Percentiles rank a stretch among this genome's conserved stretches.
Evolutionary conservation across 2,888 invertebrate species (phyloP).

Genomic region (Rambutsinella grinnellia): DNA sequence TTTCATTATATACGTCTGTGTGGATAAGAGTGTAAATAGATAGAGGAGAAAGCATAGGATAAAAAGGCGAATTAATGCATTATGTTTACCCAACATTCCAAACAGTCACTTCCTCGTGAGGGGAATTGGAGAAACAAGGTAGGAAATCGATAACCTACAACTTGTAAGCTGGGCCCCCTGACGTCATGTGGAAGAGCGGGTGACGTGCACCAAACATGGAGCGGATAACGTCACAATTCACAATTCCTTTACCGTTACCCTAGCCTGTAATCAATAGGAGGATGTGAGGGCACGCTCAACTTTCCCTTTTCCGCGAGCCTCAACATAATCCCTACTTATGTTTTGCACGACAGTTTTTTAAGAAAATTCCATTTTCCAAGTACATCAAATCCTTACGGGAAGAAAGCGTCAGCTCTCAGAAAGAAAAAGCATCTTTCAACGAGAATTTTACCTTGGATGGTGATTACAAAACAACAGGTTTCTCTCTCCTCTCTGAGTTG

Average conservation of each 20-base stretch:
- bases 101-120: too few relatives aligned
- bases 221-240: constrained; percentile 63
- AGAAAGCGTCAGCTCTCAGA: not conserved
- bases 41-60: not conserved
- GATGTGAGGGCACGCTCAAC: not conserved
- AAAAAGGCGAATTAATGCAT: not conserved
- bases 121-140: not conserved
- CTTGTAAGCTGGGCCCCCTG: constrained; percentile 39
- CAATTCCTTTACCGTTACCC: constrained; percentile 63
- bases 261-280: constrained; percentile 61
- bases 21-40: too few relatives aligned
- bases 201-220: constrained; percentile 61
- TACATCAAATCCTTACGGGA: not conserved
- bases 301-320: not conserved
- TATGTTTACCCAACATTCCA: not conserved
- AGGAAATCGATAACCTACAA: constrained; percentile 61
- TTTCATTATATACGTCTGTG: not conserved
- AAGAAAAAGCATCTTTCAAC: too few relatives aligned
- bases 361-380: not conserved
- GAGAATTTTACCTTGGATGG: too few relatives aligned
- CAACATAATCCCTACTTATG: not conserved
- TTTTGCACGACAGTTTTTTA: not conserved
- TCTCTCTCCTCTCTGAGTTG: not conserved
- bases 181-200: constrained; percentile 62
- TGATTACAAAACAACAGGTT: not conserved